These are phyloP conservation scores for Aphyosemion australe DNA, from an alignment of 2,113 vertebrate genomes.

Conservation along the genomic window DNA sequence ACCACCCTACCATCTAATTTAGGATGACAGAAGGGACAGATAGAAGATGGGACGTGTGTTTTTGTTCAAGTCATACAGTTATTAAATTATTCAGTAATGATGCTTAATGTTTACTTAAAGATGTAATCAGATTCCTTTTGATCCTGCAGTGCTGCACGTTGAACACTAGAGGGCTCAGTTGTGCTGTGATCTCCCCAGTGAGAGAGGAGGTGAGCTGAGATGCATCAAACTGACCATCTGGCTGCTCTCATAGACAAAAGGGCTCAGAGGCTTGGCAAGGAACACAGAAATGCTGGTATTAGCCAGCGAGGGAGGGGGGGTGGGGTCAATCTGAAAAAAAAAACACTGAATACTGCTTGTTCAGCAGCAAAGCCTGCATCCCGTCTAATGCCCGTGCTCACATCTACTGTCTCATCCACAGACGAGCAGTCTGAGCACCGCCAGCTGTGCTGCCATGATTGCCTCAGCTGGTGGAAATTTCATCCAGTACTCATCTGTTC, in stretches of 20 bases:
- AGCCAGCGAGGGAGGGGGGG: constrained; percentile 34
- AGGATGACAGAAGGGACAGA: too few relatives aligned
- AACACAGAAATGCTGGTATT: constrained; percentile 67
- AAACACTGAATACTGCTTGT: constrained; percentile 68
- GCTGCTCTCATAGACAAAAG: constrained; percentile 63
- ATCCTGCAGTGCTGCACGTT: neutral
- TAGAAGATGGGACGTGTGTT: too few relatives aligned
- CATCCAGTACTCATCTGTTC: constrained; percentile 24
- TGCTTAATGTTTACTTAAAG: too few relatives aligned
- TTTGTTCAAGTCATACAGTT: too few relatives aligned
- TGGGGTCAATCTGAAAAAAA: constrained; percentile 61
- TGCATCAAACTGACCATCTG: constrained; percentile 55
- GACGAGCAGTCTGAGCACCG: neutral
- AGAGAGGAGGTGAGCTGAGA: constrained; percentile 22
- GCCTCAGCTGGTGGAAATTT: constrained; percentile 30
- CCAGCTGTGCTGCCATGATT: constrained; percentile 25
- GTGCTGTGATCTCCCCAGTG: constrained; percentile 16
- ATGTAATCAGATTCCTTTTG: too few relatives aligned
- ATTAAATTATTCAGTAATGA: too few relatives aligned
- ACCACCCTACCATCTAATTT: too few relatives aligned
- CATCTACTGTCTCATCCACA: constrained; percentile 4
- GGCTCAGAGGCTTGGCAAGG: constrained; percentile 61
- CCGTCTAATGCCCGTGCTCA: constrained; percentile 1
- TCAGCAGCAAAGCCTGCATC: constrained; percentile 56
- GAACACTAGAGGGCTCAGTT: constrained; percentile 68